Evolutionary conservation across 1,140 invertebrate genomes (phyloP).

Genomic region (Rhizoglyphus robini): DNA sequence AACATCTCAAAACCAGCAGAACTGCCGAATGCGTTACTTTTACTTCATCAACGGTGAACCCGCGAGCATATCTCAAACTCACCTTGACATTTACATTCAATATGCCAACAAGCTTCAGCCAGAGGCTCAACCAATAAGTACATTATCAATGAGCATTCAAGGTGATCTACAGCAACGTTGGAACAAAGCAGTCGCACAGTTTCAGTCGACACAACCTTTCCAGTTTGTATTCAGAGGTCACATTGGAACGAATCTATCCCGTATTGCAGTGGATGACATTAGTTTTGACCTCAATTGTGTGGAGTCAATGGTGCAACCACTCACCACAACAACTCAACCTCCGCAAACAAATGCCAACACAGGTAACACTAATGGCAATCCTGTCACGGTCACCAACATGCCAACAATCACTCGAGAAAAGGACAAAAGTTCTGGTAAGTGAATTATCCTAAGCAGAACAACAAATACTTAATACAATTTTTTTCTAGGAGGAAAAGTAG

Average conservation of each 20-base stretch:
- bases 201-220: neutral
- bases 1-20: neutral
- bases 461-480: too few relatives aligned
- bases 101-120: neutral
- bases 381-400: too few relatives aligned
- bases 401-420: too few relatives aligned
- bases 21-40: constrained; percentile 1
- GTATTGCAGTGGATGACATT: constrained; percentile 4
- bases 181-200: neutral
- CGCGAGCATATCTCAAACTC: neutral
- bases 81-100: neutral
- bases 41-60: neutral
- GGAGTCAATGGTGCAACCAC: neutral
- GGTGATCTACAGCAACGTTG: neutral
- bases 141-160: neutral
- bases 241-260: neutral
- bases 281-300: neutral
- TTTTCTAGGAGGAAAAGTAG: too few relatives aligned
- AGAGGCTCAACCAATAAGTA: neutral
- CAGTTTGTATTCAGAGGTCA: constrained; percentile 1
- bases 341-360: too few relatives aligned
- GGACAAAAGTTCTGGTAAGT: too few relatives aligned
- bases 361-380: too few relatives aligned
- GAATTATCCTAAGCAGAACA: too few relatives aligned
- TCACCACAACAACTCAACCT: neutral